phyloP scores from a whole-genome alignment of 2,797 vertebrate genomes.

The Phrynocephalus guinanensis region DNA sequence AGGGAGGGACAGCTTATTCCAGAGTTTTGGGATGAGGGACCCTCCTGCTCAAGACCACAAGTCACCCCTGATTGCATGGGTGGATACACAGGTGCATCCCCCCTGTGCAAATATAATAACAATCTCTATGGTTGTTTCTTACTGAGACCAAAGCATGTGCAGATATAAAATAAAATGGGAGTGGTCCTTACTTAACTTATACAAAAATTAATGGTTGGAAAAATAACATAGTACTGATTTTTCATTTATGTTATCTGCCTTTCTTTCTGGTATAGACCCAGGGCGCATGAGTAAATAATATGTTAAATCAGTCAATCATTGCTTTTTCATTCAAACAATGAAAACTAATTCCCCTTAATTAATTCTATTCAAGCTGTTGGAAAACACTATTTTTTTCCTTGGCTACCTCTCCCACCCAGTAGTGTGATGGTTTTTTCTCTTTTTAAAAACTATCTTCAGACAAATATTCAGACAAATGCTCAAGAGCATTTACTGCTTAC shows the following conservation, averaged over 20 bases:
- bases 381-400: neutral
- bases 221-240: neutral
- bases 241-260: constrained; percentile 16
- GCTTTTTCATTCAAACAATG: neutral
- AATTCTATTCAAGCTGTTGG: neutral
- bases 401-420: neutral
- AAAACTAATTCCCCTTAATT: neutral
- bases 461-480: constrained; percentile 19
- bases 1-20: too few relatives aligned
- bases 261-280: constrained; percentile 6
- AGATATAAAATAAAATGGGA: neutral
- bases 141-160: neutral
- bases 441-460: neutral
- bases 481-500: constrained; percentile 15
- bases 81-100: too few relatives aligned
- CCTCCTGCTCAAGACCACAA: too few relatives aligned
- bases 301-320: neutral
- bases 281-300: neutral
- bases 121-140: neutral
- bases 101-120: neutral
- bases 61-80: too few relatives aligned
- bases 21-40: too few relatives aligned
- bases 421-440: constrained; percentile 7
- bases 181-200: constrained; percentile 4
- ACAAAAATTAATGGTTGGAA: constrained; percentile 7